These are phyloP conservation scores for Malachius bipustulatus DNA, from an alignment of 2,888 invertebrate species.

Conservation along the genomic window DNA sequence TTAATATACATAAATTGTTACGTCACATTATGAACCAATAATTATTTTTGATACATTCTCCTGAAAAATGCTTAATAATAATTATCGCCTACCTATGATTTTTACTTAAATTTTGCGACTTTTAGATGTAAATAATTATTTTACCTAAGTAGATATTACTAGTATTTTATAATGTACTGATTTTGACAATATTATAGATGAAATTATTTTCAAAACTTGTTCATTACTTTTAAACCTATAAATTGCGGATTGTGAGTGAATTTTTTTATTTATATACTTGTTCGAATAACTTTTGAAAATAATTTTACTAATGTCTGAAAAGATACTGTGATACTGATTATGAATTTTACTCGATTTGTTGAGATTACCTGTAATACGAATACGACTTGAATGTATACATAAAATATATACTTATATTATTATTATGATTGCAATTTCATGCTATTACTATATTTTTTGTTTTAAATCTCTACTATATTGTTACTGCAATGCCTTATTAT, in stretches of 20 bases:
- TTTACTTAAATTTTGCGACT: background rate
- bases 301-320: slow-evolving; percentile 13
- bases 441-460: slow-evolving; percentile 5
- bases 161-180: slow-evolving; percentile 11
- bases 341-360: slow-evolving; percentile 13
- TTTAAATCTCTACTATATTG: background rate
- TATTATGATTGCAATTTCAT: too few relatives aligned
- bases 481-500: too few relatives aligned
- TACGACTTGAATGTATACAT: too few relatives aligned
- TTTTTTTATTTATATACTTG: too few relatives aligned
- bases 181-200: slow-evolving; percentile 7
- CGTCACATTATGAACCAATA: too few relatives aligned
- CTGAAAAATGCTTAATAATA: too few relatives aligned
- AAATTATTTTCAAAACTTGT: slow-evolving; percentile 4
- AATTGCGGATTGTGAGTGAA: slow-evolving; percentile 24
- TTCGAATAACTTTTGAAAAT: too few relatives aligned
- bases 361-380: slow-evolving; percentile 8
- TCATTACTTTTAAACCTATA: background rate
- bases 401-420: too few relatives aligned
- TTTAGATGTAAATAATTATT: background rate
- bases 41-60: too few relatives aligned
- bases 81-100: too few relatives aligned
- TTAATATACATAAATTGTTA: too few relatives aligned
- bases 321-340: slow-evolving; percentile 28
- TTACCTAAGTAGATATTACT: background rate